phyloP scores from a whole-genome alignment of 2,113 vertebrate species.

The Scomber scombrus region DNA sequence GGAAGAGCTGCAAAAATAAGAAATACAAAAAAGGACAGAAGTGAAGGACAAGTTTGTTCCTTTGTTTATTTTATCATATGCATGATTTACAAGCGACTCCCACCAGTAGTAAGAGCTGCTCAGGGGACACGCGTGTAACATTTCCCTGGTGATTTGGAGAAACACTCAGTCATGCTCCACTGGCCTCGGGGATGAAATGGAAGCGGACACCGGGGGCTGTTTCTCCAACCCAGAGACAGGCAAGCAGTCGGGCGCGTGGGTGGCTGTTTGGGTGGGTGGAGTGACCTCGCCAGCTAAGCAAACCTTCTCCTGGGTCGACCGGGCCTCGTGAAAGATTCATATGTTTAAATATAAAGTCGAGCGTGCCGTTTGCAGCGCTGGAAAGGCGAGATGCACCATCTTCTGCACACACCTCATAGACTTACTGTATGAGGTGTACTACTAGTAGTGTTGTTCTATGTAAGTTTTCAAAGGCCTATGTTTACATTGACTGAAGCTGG shows the following conservation, averaged over 20 bases:
- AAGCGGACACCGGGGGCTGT: slow-evolving; percentile 48
- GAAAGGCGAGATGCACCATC: not conserved
- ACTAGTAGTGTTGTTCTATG: not conserved
- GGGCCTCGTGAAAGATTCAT: slow-evolving; percentile 69
- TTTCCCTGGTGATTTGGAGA: slow-evolving; percentile 43
- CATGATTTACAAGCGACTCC: slow-evolving; percentile 50
- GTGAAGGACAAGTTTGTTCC: not conserved
- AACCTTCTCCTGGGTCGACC: slow-evolving; percentile 12
- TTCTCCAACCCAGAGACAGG: slow-evolving; percentile 21
- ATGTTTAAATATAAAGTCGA: slow-evolving; percentile 52
- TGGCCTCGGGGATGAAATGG: slow-evolving; percentile 59
- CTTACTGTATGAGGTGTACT: not conserved
- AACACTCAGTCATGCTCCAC: slow-evolving; percentile 60
- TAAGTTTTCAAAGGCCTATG: not conserved
- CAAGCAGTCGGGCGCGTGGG: not conserved
- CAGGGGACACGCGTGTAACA: slow-evolving; percentile 25
- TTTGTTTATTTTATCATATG: slow-evolving; percentile 24
- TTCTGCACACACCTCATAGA: not conserved
- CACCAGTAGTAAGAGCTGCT: slow-evolving; percentile 7
- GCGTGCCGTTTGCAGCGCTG: slow-evolving; percentile 23
- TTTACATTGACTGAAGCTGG: not conserved
- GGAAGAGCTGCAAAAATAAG: not conserved
- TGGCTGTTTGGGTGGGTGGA: slow-evolving; percentile 47
- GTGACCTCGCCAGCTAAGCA: slow-evolving; percentile 30
- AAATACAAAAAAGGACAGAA: no score